Conservation (phyloP, 2,113 vertebrate genomes). For the Eira barbara region DNA sequence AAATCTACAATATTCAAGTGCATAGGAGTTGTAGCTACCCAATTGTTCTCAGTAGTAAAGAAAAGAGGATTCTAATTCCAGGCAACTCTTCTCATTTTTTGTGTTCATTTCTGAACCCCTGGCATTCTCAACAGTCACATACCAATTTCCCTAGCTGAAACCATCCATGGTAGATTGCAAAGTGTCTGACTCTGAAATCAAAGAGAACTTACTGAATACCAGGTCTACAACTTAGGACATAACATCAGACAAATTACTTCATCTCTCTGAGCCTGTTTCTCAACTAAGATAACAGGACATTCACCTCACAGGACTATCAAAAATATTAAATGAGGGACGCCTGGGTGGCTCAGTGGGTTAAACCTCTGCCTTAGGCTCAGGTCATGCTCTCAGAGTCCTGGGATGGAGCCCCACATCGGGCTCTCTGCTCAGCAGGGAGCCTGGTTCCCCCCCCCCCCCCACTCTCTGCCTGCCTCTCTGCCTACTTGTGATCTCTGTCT, state of each 20-base stretch:
- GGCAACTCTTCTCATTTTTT: background rate
- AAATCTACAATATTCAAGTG: background rate
- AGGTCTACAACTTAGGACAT: background rate
- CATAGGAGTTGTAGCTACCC: background rate
- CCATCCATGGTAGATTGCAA: background rate
- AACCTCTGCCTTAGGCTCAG: no score
- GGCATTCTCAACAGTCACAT: background rate
- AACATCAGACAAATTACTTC: background rate
- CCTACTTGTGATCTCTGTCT: no score
- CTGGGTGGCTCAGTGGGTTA: no score
- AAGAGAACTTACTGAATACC: background rate
- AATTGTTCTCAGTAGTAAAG: background rate
- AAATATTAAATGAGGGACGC: background rate
- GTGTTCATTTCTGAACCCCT: background rate
- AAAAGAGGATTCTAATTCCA: background rate
- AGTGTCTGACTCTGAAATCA: background rate
- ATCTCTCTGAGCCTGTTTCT: background rate
- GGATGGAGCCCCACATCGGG: no score
- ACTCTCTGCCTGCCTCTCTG: no score
- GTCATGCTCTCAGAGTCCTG: no score
- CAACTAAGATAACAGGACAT: slow-evolving; percentile 7
- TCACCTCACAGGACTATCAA: background rate
- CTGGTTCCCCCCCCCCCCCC: no score
- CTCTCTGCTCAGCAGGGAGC: no score
- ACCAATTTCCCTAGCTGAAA: background rate